A percentile compares a stretch with the other conserved stretches of the same genome.
Evolutionary conservation across 37 sponge, comb jelly and placozoan species (phyloP).

Genomic region (Eunapius fragilis): DNA sequence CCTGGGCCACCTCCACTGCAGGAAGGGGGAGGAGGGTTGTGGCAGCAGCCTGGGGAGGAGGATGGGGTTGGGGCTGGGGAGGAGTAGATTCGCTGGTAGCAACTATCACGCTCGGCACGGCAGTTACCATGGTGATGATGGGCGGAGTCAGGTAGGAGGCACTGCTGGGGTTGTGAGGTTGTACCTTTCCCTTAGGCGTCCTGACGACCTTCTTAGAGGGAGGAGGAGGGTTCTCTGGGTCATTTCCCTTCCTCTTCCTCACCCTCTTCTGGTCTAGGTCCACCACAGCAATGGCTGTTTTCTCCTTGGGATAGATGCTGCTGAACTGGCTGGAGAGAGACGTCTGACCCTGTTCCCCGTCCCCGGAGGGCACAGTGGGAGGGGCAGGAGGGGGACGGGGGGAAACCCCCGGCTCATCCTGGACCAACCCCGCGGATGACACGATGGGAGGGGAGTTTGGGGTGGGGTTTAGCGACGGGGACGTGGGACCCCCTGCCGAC

Average conservation of each 20-base stretch:
- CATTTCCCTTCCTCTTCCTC: slow-evolving; percentile 5
- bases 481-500: neutral
- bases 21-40: neutral
- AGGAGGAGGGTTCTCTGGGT: neutral
- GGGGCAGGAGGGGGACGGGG: neutral
- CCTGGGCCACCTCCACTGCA: neutral
- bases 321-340: slow-evolving; percentile 39
- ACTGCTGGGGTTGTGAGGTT: neutral
- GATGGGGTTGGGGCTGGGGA: slow-evolving; percentile 1
- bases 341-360: neutral
- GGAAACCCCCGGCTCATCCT: neutral
- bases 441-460: neutral
- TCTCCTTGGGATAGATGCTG: slow-evolving; percentile 45
- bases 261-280: slow-evolving; percentile 52
- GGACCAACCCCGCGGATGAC: neutral
- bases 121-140: neutral
- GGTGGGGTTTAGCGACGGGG: neutral
- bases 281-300: slow-evolving; percentile 65
- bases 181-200: neutral
- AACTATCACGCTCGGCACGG: neutral
- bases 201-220: neutral
- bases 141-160: neutral
- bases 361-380: neutral
- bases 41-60: neutral
- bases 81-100: neutral